Evolutionary conservation across 2,888 invertebrate species (phyloP), one percentile per base, ranked within the genome.

Genomic region (Volucella inanis): DNA sequence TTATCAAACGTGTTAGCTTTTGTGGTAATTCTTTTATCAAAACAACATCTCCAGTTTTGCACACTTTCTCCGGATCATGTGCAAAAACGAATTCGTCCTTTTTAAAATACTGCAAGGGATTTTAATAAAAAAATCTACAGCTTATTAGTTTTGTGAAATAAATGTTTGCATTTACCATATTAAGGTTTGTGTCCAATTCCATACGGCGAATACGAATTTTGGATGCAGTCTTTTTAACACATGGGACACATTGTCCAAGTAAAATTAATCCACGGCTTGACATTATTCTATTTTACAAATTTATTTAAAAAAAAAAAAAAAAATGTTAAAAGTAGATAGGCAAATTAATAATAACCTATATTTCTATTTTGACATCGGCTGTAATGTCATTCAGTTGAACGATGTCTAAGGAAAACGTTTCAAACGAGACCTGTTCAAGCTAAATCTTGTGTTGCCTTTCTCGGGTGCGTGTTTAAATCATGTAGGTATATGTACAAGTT

Each of bases 31-130:
- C 94, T 90, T 96, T 94, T 87, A 97, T 95, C 12, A 98, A 92
- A 4, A 97, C 97, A 57, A 96, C 93, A 89, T 98, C 98, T 1
- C 97, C 97, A 10, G 95, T 94, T 92, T 97, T 97, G 90, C 96
- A 97, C 59, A 93, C 89, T 88, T 95, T 95, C 1, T 95, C 90
- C 0, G 97, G 96, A 93, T 98, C 97, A 89, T 96, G 93, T 49
- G 96, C 97, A 89, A 95, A 97, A 80, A 95, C 93, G 88, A 94
- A 95, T 87, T 95, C 94, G 87, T 95, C 94, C 91, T 95, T 95
- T 87, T 93, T 93, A 89, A 97, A 97, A 90, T 97, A 97, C 97
- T 97, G 91, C 61, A 93, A 94, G 52, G 62, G 2, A 14, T 45
- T 47, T 3, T 31, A 31, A 31, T 31, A 31, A 6, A 31, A n/a